A percentile compares a stretch with the other conserved stretches of the same genome.
These are phyloP conservation scores for Steinernema hermaphroditum DNA, from an alignment of 2,888 invertebrate species.

Conservation along the genomic window DNA sequence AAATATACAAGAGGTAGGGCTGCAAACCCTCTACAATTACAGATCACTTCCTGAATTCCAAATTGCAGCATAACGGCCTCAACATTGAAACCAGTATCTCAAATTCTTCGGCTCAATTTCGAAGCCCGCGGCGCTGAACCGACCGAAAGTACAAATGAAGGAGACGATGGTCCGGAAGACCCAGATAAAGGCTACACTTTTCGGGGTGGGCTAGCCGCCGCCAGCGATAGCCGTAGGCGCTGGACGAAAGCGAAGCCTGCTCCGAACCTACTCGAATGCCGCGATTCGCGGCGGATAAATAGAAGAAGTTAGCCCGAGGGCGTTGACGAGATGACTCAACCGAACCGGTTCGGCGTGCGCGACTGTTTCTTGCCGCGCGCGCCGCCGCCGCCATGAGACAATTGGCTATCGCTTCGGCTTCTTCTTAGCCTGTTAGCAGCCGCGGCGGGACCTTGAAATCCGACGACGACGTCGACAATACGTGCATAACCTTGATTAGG, in stretches of 20 bases:
- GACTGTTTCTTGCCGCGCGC: neutral
- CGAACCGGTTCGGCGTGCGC: constrained; percentile 17
- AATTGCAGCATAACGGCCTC: too few species aligned
- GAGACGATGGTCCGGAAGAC: too few species aligned
- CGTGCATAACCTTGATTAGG: neutral
- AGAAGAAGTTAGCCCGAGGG: constrained; percentile 31
- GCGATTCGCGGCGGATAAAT: constrained; percentile 25
- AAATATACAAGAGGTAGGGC: too few species aligned
- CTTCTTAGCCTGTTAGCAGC: neutral
- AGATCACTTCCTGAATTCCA: too few species aligned
- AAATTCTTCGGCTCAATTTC: too few species aligned
- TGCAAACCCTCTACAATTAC: too few species aligned
- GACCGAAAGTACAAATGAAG: too few species aligned
- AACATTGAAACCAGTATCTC: too few species aligned
- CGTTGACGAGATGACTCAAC: constrained; percentile 31
- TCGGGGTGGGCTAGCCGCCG: too few species aligned
- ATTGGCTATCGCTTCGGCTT: neutral
- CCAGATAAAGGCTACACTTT: too few species aligned
- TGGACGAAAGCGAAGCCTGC: neutral
- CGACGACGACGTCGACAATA: neutral
- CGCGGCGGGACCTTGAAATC: neutral
- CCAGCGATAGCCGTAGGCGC: too few species aligned
- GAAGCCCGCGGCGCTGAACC: too few species aligned
- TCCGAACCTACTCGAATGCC: constrained; percentile 27
- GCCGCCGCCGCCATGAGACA: neutral